Evolutionary conservation across 2,113 vertebrate species (phyloP), one percentile per base, ranked within the genome.

Genomic region (Boulengerochromis microlepis): DNA sequence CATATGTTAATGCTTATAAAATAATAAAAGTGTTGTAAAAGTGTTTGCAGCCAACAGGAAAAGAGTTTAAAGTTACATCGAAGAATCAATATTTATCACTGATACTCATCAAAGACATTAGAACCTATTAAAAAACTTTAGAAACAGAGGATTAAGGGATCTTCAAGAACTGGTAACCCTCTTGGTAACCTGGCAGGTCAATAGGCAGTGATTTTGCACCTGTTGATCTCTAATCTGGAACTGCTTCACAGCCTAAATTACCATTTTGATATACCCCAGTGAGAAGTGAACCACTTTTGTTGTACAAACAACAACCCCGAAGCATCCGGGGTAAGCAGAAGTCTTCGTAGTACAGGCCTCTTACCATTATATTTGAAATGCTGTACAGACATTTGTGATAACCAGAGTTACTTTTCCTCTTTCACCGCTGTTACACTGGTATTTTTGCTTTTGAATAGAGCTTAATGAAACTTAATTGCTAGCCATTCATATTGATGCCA

Each of bases 341-440:
- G 6, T 7, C 69, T 26, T 45, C 0, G 3, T 45, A 45, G 0
- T 74, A 0, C 38, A 45, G 22, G 69, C 22, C 40, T 76, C 69
- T 45, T 26, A 1, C 8, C 22, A 74, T 10, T 45, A 45, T 18
- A 5, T 47, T 26, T 29, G 6, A 47, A 76, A 76, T 76, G 3
- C 5, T 47, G 15, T 76, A 74, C 11, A 22, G 13, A 45, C 40
- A 74, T 74, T 74, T 26, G 40, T 74, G 69, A 74, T 47, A 45
- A 45, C 38, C 13, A 18, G 10, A 29, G 40, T 76, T 76, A 26
- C 22, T 42, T 35, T 0, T 80, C 40, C 6, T 4, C 19, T 26
- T 59, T 45, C 38, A 11, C 40, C 0, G 2, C 29, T 11, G 59
- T 85, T 5, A 57, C 12, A 40, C 19, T 24, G 29, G 15, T 10